Percentiles rank a stretch among this genome's conserved stretches.
These are phyloP conservation scores for Phallusia fumigata DNA, from an alignment of 23 tunicate genomes.

Conservation along the genomic window DNA sequence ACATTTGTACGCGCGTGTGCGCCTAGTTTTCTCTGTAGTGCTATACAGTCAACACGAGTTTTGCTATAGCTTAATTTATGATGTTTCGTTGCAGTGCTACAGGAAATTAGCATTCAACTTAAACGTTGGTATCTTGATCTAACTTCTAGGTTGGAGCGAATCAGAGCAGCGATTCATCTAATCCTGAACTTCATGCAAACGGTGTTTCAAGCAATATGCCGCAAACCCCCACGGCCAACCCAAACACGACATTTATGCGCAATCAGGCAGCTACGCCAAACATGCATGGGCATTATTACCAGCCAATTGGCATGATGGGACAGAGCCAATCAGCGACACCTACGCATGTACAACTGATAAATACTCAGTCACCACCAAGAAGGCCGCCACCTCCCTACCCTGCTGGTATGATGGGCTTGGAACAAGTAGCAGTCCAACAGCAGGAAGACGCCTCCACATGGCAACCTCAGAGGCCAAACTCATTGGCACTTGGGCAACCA, in stretches of 20 bases:
- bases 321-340: background rate
- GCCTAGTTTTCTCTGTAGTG: too few relatives aligned
- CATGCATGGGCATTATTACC: constrained; percentile 16
- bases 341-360: constrained; percentile 9
- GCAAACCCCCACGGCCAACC: constrained; percentile 18
- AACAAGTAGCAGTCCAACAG: background rate
- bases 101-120: too few relatives aligned
- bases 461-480: constrained; percentile 68
- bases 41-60: too few relatives aligned
- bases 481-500: constrained; percentile 63
- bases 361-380: constrained; percentile 33
- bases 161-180: constrained; percentile 3
- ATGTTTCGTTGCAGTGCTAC: too few relatives aligned
- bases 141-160: background rate
- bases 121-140: background rate
- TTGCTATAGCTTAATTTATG: too few relatives aligned
- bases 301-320: constrained; percentile 2
- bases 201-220: background rate
- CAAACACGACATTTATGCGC: background rate
- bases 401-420: background rate
- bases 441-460: constrained; percentile 14
- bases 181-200: background rate
- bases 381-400: constrained; percentile 67
- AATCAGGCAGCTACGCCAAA: background rate
- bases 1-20: too few relatives aligned